Conservation (phyloP, 2,888 invertebrate genomes). For the Amiota mariae region DNA sequence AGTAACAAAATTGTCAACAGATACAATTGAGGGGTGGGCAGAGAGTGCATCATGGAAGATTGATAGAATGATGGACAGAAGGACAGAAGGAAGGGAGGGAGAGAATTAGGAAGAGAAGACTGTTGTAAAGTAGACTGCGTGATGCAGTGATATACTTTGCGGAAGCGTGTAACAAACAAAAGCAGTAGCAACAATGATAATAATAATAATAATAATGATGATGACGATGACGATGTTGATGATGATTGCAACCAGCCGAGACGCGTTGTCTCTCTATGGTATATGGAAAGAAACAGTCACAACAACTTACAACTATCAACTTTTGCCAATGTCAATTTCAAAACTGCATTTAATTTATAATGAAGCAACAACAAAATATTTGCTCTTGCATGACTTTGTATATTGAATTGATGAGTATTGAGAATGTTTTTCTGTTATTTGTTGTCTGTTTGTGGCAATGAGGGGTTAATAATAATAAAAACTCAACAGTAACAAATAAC, state of each 20-base stretch:
- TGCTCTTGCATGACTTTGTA: slow-evolving; percentile 20
- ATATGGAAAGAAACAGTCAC: neutral
- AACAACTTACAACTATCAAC: neutral
- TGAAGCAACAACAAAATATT: slow-evolving; percentile 13
- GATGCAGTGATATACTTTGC: slow-evolving; percentile 20
- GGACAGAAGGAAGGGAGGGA: slow-evolving; percentile 35
- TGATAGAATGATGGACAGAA: neutral
- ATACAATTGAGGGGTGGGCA: neutral
- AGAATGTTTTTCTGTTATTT: too few relatives aligned
- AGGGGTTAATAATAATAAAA: slow-evolving; percentile 8
- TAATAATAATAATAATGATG: too few relatives aligned
- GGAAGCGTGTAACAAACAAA: slow-evolving; percentile 8
- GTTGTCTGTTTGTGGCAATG: neutral
- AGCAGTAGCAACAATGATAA: slow-evolving; percentile 2
- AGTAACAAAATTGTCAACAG: neutral
- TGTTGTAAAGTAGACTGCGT: neutral
- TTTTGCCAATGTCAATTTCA: slow-evolving; percentile 27
- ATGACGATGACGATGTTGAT: too few relatives aligned
- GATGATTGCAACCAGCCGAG: neutral
- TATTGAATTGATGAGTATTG: neutral
- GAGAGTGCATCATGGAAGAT: neutral
- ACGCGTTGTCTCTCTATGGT: neutral
- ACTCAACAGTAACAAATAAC: neutral
- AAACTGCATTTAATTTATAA: slow-evolving; percentile 27
- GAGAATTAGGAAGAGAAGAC: slow-evolving; percentile 12